Evolutionary conservation across 2,797 vertebrate genomes (phyloP).

Genomic region (Lutjanus argentimaculatus): DNA sequence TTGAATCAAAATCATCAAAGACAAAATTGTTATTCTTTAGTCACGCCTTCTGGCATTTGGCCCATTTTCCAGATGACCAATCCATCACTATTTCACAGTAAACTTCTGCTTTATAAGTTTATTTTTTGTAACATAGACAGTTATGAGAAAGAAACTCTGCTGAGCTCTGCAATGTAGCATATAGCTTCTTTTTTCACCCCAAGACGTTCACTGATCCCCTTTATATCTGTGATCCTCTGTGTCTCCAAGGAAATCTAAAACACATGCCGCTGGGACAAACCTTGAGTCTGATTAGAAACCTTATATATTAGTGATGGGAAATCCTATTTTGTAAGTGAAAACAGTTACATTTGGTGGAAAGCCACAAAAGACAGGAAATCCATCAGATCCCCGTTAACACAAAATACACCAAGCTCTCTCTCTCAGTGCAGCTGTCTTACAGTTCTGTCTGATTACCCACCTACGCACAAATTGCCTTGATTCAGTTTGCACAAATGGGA

Average conservation of each 20-base stretch:
- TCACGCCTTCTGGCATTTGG: too few relatives aligned
- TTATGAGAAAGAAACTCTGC: conserved; percentile 16
- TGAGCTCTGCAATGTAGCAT: conserved; percentile 25
- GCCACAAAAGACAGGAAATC: conserved; percentile 53
- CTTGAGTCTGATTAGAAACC: conserved; percentile 44
- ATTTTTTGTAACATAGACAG: too few relatives aligned
- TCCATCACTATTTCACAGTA: too few relatives aligned
- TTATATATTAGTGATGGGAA: conserved; percentile 53
- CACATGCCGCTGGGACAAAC: conserved; percentile 54
- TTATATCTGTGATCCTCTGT: conserved; percentile 41
- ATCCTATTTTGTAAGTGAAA: conserved; percentile 49
- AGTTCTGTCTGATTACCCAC: neutral
- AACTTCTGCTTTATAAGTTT: too few relatives aligned
- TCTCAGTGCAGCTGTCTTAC: neutral
- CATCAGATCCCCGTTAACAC: conserved; percentile 23
- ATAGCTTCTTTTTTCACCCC: conserved; percentile 3
- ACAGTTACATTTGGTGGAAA: conserved; percentile 41
- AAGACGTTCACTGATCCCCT: conserved; percentile 32
- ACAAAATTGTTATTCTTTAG: too few relatives aligned
- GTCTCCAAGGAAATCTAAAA: conserved; percentile 67
- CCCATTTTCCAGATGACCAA: too few relatives aligned
- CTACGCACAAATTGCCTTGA: neutral
- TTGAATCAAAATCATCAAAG: too few relatives aligned
- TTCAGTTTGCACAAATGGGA: neutral
- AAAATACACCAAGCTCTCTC: conserved; percentile 10